These are phyloP conservation scores for Pseudomyrmex cubaensis DNA, from an alignment of 1,140 invertebrate species.

Conservation along the genomic window DNA sequence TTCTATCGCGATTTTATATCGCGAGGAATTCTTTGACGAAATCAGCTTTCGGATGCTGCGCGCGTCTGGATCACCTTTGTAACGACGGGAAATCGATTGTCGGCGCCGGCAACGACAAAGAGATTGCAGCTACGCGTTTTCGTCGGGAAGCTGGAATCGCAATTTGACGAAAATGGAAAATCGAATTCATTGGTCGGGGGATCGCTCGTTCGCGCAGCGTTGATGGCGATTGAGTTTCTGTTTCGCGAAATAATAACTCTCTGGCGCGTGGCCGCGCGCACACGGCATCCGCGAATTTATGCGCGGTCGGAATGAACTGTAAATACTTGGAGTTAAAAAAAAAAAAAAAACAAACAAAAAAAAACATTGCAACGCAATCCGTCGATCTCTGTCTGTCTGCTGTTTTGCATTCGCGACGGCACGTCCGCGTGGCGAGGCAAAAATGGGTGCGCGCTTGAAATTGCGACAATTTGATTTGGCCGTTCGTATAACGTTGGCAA, in stretches of 20 bases:
- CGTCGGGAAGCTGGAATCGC: background rate
- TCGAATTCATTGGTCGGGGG: slow-evolving; percentile 34
- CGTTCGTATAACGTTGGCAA: background rate
- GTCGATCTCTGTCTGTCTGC: slow-evolving; percentile 37
- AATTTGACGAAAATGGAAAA: slow-evolving; percentile 46
- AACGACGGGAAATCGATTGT: slow-evolving; percentile 39
- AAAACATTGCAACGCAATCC: background rate
- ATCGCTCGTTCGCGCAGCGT: background rate
- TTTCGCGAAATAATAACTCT: slow-evolving; percentile 44
- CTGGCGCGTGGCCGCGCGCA: background rate
- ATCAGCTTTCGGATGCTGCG: slow-evolving; percentile 25
- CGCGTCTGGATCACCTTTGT: slow-evolving; percentile 41
- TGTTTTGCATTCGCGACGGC: slow-evolving; percentile 30
- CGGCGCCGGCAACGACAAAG: slow-evolving; percentile 29
- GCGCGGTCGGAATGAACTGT: slow-evolving; percentile 30
- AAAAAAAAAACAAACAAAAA: too few relatives aligned
- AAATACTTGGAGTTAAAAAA: slow-evolving; percentile 44
- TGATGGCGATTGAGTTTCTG: slow-evolving; percentile 10
- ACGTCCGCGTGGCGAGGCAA: background rate
- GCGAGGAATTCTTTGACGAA: background rate
- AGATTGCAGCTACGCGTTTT: slow-evolving; percentile 4
- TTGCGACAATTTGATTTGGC: slow-evolving; percentile 47
- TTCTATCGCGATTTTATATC: background rate
- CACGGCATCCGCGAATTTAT: slow-evolving; percentile 15
- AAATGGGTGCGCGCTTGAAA: slow-evolving; percentile 25